Percentiles rank a stretch among this genome's conserved stretches.
phyloP scores from a whole-genome alignment of 2,113 vertebrate genomes.

The Thomomys bottae region DNA sequence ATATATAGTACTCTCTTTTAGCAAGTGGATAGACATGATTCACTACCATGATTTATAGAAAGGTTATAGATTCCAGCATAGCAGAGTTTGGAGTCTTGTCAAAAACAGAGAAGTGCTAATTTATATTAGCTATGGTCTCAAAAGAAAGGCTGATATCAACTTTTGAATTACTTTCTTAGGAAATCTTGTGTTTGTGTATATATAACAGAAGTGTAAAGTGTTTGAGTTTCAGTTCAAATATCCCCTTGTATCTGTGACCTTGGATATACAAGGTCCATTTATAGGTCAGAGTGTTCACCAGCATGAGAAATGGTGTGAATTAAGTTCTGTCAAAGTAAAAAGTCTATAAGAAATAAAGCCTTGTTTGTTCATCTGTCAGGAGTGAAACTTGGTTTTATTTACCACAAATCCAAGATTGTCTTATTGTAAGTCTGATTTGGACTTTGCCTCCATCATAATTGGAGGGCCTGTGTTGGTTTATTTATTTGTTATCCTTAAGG shows the following conservation, averaged over 20 bases:
- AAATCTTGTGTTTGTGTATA: not conserved
- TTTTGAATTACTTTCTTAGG: not conserved
- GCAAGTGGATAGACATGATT: not conserved
- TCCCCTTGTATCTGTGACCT: not conserved
- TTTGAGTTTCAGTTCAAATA: conserved; percentile 22
- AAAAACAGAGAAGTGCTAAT: conserved; percentile 1
- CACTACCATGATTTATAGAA: not conserved
- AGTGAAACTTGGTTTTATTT: not conserved
- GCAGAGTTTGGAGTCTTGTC: not conserved
- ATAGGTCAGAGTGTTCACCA: not conserved
- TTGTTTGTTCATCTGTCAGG: not conserved
- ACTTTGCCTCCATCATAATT: not conserved
- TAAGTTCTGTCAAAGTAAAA: not conserved
- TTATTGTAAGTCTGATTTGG: too few relatives aligned
- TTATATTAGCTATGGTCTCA: conserved; percentile 1
- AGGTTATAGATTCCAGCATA: not conserved
- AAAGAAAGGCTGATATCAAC: not conserved
- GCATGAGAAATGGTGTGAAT: not conserved
- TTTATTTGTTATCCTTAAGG: too few relatives aligned
- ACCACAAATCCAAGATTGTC: not conserved
- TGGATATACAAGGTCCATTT: not conserved
- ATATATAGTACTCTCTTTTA: conserved; percentile 9
- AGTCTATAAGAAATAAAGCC: not conserved
- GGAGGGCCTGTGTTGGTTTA: not conserved
- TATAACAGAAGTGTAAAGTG: not conserved